A percentile compares a stretch with the other conserved stretches of the same genome.
Conservation (phyloP, 2,113 vertebrate genomes). For the Vidua chalybeata region DNA sequence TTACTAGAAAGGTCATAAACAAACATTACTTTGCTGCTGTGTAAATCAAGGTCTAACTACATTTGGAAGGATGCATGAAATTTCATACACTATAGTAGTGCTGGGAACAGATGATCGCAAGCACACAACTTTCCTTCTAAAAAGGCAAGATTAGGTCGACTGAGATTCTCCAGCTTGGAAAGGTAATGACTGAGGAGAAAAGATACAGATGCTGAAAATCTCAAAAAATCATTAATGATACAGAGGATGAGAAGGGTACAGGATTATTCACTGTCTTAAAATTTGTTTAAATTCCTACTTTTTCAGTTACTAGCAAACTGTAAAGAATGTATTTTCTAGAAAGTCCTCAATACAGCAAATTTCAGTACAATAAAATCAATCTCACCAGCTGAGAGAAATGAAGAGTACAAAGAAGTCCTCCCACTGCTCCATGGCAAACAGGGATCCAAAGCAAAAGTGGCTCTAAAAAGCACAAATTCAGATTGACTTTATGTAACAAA, state of each 20-base stretch:
- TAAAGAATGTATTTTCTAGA: background rate
- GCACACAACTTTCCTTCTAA: background rate
- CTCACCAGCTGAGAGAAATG: background rate
- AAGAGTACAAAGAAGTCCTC: background rate
- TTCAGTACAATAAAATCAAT: background rate
- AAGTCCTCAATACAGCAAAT: background rate
- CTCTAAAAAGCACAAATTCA: background rate
- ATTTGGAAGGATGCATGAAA: background rate
- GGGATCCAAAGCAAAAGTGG: background rate
- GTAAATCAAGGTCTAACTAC: background rate
- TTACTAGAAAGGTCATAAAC: background rate
- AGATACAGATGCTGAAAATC: background rate
- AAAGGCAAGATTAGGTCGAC: background rate
- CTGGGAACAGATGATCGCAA: background rate
- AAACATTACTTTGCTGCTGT: background rate
- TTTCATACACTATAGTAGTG: background rate
- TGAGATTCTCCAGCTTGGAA: background rate
- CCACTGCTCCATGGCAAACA: background rate
- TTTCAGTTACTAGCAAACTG: background rate
- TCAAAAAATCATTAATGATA: background rate
- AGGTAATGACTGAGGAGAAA: background rate
- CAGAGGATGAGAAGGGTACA: background rate
- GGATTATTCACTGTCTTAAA: background rate
- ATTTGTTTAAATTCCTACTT: background rate
- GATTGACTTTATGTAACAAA: background rate